Evolutionary conservation across 2,797 vertebrate genomes (phyloP).

Genomic region (Acropternis orthonyx): DNA sequence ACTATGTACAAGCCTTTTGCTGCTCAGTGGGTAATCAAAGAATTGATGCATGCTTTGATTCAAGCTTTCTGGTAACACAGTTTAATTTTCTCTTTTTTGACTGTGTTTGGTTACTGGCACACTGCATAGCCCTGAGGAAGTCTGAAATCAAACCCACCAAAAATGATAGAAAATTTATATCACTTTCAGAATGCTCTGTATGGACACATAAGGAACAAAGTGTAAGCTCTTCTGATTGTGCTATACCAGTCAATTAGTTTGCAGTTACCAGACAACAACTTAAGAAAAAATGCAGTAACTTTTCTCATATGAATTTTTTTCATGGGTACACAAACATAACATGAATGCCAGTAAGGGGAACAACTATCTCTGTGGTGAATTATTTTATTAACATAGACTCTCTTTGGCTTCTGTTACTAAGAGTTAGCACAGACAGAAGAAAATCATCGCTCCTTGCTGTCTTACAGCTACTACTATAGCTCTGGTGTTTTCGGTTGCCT

Average conservation of each 20-base stretch:
- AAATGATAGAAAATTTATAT: neutral
- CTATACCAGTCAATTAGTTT: neutral
- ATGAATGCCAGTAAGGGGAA: neutral
- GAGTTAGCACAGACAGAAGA: neutral
- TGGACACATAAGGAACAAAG: neutral
- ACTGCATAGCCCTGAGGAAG: neutral
- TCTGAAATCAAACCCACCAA: neutral
- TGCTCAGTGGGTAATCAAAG: neutral
- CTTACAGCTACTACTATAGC: neutral
- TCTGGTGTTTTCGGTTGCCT: neutral
- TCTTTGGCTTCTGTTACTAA: neutral
- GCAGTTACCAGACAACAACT: neutral
- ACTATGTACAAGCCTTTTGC: neutral
- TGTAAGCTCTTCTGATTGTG: neutral
- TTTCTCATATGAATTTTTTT: neutral
- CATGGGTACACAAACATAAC: rapidly evolving
- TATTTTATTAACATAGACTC: neutral
- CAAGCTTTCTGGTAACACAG: neutral
- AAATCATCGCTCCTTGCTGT: neutral
- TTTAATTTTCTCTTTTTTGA: neutral
- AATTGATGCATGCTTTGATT: neutral
- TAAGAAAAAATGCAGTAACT: neutral
- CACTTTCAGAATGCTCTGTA: neutral
- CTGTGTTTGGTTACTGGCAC: neutral
- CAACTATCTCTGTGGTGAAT: neutral